Evolutionary conservation across 2,888 invertebrate genomes (phyloP), one percentile per base, ranked within the genome.

Genomic region (Allygus modestus): DNA sequence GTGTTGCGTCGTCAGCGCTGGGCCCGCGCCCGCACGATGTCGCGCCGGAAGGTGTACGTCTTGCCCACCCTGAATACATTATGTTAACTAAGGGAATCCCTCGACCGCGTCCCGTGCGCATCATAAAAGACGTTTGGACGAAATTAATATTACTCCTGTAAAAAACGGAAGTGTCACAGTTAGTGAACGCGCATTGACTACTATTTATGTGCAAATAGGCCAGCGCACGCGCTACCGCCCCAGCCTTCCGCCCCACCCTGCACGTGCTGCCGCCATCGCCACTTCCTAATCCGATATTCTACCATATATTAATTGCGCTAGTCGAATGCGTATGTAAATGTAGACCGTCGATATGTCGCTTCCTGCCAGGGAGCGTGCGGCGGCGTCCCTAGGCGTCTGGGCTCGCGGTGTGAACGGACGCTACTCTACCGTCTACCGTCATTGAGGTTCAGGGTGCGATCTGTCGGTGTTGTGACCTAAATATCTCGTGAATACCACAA

Each of bases 101-200:
- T 77, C 77, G 77, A 77, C 77, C 77, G 77, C 46, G 77, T 77
- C 77, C 77, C 77, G 43, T 51, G 46, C 77, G 77, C 41, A 77
- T 77, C 51, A 51, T 77, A 77, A 77, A 77, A 77, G 77, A 77
- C 46, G 77, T 77, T 77, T 51, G 77, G 46, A 77, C 37, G 51
- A 81, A 71, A 84, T 84, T 84, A 84, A 84, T 84, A 84, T 84
- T 84, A 84, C 65, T 84, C 69, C 43, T 81, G 51, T 71, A 51
- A 84, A 81, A 84, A 84, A 84, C 84, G 79, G 84, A 84, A 81
- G 81, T 84, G 81, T 84, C 82, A 82, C 82, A 82, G 71, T 71
- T 69, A 71, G 73, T 82, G 71, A 71, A 82, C 73, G 71, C 65
- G 51, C 73, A 71, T 82, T 65, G 31, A 54, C 77, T 61, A 69